Percentiles rank a stretch among this genome's conserved stretches.
phyloP scores from a whole-genome alignment of 2,797 vertebrate genomes.

The Pogoniulus pusillus region DNA sequence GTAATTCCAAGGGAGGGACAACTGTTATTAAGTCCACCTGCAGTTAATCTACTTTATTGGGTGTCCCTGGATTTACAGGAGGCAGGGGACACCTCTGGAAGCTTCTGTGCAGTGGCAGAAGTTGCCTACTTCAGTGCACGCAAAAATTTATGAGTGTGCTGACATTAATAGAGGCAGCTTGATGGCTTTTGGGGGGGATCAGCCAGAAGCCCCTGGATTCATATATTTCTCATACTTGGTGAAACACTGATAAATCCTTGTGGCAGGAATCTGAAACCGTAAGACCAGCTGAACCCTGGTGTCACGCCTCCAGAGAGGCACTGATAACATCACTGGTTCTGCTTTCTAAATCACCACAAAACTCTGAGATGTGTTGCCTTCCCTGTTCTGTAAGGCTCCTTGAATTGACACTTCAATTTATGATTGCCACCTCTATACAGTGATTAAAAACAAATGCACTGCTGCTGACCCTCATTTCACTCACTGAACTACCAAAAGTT shows the following conservation, averaged over 20 bases:
- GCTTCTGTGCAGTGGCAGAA: slow-evolving; percentile 75
- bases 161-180: slow-evolving; percentile 71
- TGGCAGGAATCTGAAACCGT: slow-evolving; percentile 22
- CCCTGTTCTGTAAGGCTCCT: neutral
- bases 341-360: slow-evolving; percentile 50
- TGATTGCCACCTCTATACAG: neutral
- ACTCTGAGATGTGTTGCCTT: neutral
- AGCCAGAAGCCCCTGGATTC: slow-evolving; percentile 63
- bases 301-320: slow-evolving; percentile 30
- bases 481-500: neutral
- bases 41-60: slow-evolving; percentile 72
- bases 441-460: neutral
- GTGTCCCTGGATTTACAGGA: slow-evolving; percentile 78
- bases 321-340: slow-evolving; percentile 22
- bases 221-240: slow-evolving; percentile 70
- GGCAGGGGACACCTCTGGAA: slow-evolving; percentile 63
- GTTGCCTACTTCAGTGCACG: slow-evolving; percentile 49
- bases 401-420: slow-evolving; percentile 26
- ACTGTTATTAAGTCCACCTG: slow-evolving; percentile 66
- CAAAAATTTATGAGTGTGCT: slow-evolving; percentile 72
- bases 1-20: slow-evolving; percentile 28
- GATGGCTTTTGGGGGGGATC: slow-evolving; percentile 55
- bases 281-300: slow-evolving; percentile 20
- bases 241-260: slow-evolving; percentile 76
- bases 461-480: neutral